Base-by-base conservation (phyloP, 2,113 vertebrate genomes). In the Ranitomeya imitator region DNA sequence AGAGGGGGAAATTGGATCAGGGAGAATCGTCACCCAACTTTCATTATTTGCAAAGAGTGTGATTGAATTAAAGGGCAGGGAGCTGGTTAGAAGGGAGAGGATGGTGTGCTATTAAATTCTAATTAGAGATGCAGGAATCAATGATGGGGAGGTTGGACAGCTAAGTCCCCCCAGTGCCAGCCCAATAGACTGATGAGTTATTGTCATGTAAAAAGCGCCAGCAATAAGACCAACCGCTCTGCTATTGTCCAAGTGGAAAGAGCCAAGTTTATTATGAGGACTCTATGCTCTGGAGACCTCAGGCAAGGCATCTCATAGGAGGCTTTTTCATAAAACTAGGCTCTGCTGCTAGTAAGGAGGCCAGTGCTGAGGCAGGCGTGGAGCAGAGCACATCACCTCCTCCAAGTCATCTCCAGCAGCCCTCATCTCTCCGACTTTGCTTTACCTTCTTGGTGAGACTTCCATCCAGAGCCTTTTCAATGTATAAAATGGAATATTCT, bases 401-500 rank as follows among this genome's bases (percentile, higher is more conserved):
- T 93, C 92, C 92, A 93, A 91, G 94, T 94, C 93, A 76, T 76
- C 73, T 19, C 73, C 73, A 76, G 3, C 73, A 76, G 37, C 18
- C 95, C 94, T 95, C 93, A 93, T 93, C 93, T 93, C 93, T 81
- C 65, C 52, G 31, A 79, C 60, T 45, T 88, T 93, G 93, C 94
- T 94, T 92, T 84, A 79, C 93, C 93, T 92, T 90, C 93, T 94
- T 94, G 95, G 96, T 94, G 95, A 96, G 96, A 95, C 96, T 96
- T 93, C 93, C 95, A 96, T 93, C 93, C 95, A 96, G 97, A 98
- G 94, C 96, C 96, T 97, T 98, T 97, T 98, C 98, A 97, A 99
- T 99, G 98, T 99, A 99, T 99, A 99, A 99, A 98, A 99, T 99
- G 98, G 98, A 99, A 97, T 99, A 99, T 98, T 99, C 98, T 98